A percentile compares a stretch with the other conserved stretches of the same genome.
Evolutionary conservation across 1,140 invertebrate genomes (phyloP).

Genomic region (Tetranychus cinnabarinus): DNA sequence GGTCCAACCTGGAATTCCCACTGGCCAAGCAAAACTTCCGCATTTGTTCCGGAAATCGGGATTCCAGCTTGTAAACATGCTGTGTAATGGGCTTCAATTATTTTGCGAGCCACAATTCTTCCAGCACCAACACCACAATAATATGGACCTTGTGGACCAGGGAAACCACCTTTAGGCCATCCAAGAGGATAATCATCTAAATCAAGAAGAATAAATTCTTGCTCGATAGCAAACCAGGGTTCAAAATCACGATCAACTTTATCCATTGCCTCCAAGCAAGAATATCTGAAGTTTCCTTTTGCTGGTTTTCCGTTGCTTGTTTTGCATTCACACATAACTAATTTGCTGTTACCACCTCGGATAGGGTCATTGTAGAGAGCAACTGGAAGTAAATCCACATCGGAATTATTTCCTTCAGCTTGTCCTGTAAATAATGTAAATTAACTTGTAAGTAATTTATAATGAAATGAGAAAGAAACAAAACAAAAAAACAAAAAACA

Average conservation of each 20-base stretch:
- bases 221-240: constrained; percentile 89
- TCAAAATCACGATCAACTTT: constrained; percentile 8
- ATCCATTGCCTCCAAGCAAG: constrained; percentile 22
- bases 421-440: constrained; percentile 17
- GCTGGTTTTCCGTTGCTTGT: constrained; percentile 34
- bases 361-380: constrained; percentile 83
- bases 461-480: not conserved
- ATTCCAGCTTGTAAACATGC: constrained; percentile 72
- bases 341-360: constrained; percentile 48
- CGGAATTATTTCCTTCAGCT: constrained; percentile 39
- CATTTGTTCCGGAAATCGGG: constrained; percentile 71
- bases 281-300: constrained; percentile 17
- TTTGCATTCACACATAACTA: constrained; percentile 60
- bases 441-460: not conserved
- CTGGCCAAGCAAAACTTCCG: constrained; percentile 78
- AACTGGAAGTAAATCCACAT: constrained; percentile 65
- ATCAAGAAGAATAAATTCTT: constrained; percentile 80
- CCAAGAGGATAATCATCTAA: constrained; percentile 47
- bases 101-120: constrained; percentile 74
- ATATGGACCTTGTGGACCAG: constrained; percentile 75
- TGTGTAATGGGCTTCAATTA: constrained; percentile 64
- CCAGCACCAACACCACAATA: constrained; percentile 88
- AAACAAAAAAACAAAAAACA: not conserved
- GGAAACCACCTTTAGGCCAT: constrained; percentile 83
- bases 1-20: constrained; percentile 41